These are phyloP conservation scores for Erinaceus europaeus DNA, from an alignment of 2,113 vertebrate species.

Conservation along the genomic window DNA sequence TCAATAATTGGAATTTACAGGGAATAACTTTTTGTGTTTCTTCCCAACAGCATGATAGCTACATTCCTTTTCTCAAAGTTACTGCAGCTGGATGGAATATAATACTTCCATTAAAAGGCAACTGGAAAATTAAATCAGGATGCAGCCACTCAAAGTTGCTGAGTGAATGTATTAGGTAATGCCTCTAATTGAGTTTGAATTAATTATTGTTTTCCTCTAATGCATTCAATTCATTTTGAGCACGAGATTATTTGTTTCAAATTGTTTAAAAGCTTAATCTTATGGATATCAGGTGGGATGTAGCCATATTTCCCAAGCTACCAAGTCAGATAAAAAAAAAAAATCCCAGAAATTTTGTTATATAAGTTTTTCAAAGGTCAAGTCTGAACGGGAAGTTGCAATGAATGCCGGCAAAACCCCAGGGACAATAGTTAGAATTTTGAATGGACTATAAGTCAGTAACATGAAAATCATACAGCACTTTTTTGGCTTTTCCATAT, in stretches of 20 bases:
- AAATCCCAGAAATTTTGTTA: constrained; percentile 70
- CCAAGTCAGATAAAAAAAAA: constrained; percentile 75
- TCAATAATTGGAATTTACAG: constrained; percentile 71
- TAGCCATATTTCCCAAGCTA: constrained; percentile 68
- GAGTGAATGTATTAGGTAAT: constrained; percentile 60
- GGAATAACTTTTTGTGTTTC: constrained; percentile 56
- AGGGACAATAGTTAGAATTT: constrained; percentile 72
- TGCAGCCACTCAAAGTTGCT: constrained; percentile 57
- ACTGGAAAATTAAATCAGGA: constrained; percentile 64
- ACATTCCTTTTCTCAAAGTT: constrained; percentile 70
- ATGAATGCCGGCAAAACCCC: constrained; percentile 68
- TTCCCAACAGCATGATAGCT: constrained; percentile 61
- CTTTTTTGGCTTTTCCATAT: constrained; percentile 38
- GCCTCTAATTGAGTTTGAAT: constrained; percentile 73
- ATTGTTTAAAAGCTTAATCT: constrained; percentile 70
- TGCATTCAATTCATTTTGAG: constrained; percentile 73
- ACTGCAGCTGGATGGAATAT: constrained; percentile 62
- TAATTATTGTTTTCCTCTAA: constrained; percentile 70
- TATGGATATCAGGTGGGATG: constrained; percentile 50
- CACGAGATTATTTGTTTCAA: constrained; percentile 65
- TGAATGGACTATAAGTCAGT: constrained; percentile 79
- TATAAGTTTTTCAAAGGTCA: constrained; percentile 80
- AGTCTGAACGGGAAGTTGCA: constrained; percentile 61
- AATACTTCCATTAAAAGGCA: constrained; percentile 61
- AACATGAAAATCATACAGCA: constrained; percentile 69